Conservation (phyloP, 2,797 vertebrate genomes). For the Lutjanus campechanus region DNA sequence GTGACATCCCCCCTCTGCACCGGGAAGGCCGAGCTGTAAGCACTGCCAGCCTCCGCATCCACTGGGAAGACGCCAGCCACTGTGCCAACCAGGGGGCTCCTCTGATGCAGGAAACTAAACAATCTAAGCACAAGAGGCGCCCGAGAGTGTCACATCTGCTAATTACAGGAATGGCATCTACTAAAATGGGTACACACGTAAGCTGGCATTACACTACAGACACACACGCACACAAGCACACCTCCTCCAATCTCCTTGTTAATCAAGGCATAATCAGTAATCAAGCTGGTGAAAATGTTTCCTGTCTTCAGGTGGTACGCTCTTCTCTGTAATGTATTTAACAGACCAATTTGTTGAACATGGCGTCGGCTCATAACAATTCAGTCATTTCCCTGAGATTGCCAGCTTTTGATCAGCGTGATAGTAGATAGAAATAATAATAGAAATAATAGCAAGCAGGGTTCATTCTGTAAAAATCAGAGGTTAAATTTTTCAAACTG, state of each 20-base stretch:
- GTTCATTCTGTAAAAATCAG: background rate
- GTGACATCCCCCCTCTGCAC: conserved; percentile 17
- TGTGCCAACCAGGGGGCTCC: conserved; percentile 44
- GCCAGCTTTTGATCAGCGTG: background rate
- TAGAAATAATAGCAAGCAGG: no score
- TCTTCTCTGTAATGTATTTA: conserved; percentile 55
- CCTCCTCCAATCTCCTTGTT: conserved; percentile 44
- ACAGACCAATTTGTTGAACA: conserved; percentile 62
- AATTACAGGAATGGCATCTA: conserved; percentile 74
- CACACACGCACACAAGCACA: conserved; percentile 13
- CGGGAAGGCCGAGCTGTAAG: conserved; percentile 40
- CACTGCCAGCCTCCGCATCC: conserved; percentile 43
- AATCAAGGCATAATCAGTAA: conserved; percentile 79
- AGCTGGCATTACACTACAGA: conserved; percentile 40
- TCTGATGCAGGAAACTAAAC: conserved; percentile 59
- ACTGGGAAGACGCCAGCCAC: conserved; percentile 54
- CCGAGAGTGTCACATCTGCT: conserved; percentile 81
- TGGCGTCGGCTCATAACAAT: conserved; percentile 25
- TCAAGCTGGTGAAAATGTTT: conserved; percentile 69
- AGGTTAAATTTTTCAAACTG: background rate
- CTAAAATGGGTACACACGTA: conserved; percentile 48
- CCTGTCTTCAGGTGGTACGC: conserved; percentile 60
- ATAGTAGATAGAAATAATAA: no score
- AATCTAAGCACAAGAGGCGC: conserved; percentile 57
- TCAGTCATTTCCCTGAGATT: conserved; percentile 5